Base-by-base conservation (phyloP, 2,113 vertebrate genomes). In the Urocitellus parryii region DNA sequence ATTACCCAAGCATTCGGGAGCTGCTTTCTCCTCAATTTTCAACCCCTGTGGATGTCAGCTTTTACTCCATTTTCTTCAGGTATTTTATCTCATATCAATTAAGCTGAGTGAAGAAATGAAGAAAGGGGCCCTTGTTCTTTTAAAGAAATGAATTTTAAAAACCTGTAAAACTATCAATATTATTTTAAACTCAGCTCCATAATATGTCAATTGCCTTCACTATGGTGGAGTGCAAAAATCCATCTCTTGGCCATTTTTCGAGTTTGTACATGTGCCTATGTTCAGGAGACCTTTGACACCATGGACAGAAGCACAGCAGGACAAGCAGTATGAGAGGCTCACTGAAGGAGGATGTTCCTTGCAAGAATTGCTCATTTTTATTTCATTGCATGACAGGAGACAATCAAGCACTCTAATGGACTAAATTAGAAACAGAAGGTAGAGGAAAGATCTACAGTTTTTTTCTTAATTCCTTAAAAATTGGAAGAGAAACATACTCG, bases 341-440 rank as follows among this genome's bases (percentile, higher is more conserved):
- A 63, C 0, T 7, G 27, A 80, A 61, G 24, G 8, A 81, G 42
- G 58, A 72, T 37, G 9, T 51, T 74, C 29, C 58, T 68, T 67
- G 0, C 9, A 77, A 90, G 22, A 13, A 58, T 2, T 73, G 29
- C 13, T 83, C 22, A 76, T 78, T 85, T 93, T 29, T 89, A 61
- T 87, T 92, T 77, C 39, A 58, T 22, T 58, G 22, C 8, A 56
- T 86, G 37, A 39, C 1, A 42, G 7, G 29, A 90, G 42, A 80
- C 65, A 83, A 13, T 86, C 13, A 74, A 93, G 7, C 4, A 78
- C 14, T 72, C 8, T 39, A 58, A 87, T 67, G 22, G 39, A 84
- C 48, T 90, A 67, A 95, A 93, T 90, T 91, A 78, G 72, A 97
- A 97, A 53, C 56, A 94, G 82, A 91, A 96, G 37, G 45, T 74